Evolutionary conservation across 2,113 vertebrate species (phyloP).

Genomic region (Candoia aspera): DNA sequence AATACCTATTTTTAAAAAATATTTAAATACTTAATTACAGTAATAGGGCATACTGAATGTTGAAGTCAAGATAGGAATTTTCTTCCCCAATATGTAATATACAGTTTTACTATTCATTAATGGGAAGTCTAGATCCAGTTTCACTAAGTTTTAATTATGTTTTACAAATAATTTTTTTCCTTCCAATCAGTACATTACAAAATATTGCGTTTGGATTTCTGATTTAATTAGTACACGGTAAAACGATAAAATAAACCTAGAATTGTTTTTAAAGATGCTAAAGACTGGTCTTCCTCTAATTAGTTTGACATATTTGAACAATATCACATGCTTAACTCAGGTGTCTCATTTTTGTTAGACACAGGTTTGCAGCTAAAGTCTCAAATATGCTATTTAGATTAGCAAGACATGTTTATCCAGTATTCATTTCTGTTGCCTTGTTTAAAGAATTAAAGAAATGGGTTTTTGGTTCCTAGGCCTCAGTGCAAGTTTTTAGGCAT

Average conservation of each 20-base stretch:
- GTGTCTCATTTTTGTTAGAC: not conserved
- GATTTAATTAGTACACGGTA: not conserved
- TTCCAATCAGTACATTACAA: not conserved
- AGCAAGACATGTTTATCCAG: not conserved
- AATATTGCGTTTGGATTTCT: not conserved
- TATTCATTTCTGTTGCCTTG: not conserved
- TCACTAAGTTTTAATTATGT: not conserved
- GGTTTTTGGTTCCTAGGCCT: not conserved
- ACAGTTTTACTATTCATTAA: not conserved
- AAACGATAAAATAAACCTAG: not conserved
- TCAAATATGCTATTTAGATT: not conserved
- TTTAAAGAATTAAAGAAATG: not conserved
- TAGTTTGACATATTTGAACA: not conserved
- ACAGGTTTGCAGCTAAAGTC: not conserved
- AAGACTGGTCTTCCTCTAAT: fast-evolving
- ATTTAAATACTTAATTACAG: not conserved
- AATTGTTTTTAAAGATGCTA: not conserved
- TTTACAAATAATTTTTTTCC: not conserved
- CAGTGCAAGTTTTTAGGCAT: not conserved
- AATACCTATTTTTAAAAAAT: not conserved
- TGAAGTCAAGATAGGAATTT: not conserved
- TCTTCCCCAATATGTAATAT: not conserved
- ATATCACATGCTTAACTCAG: not conserved
- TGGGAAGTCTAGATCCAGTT: not conserved
- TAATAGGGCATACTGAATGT: not conserved